phyloP scores from a whole-genome alignment of 2,113 vertebrate species.

The cattle (Bos taurus) region ARS-UCD2.0 NC_037346.1:57466501-57467000 shows the following conservation, averaged over 20 bases:
- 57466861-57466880: fast-evolving
- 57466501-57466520: neutral
- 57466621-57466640: neutral
- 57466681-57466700: neutral
- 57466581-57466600: neutral
- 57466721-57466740: neutral
- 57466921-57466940: neutral
- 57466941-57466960: neutral
- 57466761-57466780: neutral
- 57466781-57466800: neutral
- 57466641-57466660: neutral
- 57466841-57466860: fast-evolving
- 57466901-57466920: neutral
- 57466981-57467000: neutral
- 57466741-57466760: neutral
- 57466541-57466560: neutral
- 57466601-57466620: fast-evolving
- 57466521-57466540: neutral
- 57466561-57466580: neutral
- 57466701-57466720: neutral
- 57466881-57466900: neutral
- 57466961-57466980: neutral
- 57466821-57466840: neutral
- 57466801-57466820: neutral
- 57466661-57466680: neutral